Evolutionary conservation across 2,113 vertebrate species (phyloP).

Genomic region (Speoplatyrhinus poulsoni): DNA sequence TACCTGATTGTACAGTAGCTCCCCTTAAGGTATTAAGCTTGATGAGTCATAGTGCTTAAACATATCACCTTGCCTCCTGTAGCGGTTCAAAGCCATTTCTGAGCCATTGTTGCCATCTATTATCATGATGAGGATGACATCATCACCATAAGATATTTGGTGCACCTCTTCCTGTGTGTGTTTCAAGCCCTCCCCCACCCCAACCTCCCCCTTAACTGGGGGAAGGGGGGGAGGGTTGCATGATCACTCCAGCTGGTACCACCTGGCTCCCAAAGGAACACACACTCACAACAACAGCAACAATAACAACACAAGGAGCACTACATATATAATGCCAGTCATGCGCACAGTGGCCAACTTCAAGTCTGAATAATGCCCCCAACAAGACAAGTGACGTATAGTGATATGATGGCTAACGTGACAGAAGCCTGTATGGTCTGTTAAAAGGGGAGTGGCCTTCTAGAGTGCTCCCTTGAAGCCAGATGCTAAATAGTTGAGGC

Average conservation of each 20-base stretch:
- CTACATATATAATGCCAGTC: not conserved
- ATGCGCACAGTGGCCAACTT: not conserved
- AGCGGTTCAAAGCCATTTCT: not conserved
- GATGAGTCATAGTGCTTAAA: not conserved
- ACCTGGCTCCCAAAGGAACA: slow-evolving; percentile 38
- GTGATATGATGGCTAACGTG: slow-evolving; percentile 45
- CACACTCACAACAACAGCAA: slow-evolving; percentile 23
- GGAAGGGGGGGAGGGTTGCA: slow-evolving; percentile 4
- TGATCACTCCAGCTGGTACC: slow-evolving; percentile 66
- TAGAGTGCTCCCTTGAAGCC: slow-evolving; percentile 11
- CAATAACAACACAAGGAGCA: slow-evolving; percentile 11
- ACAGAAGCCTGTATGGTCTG: slow-evolving; percentile 40
- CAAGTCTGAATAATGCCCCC: not conserved
- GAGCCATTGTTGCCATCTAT: not conserved
- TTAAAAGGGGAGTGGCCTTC: slow-evolving; percentile 16
- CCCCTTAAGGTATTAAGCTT: not conserved
- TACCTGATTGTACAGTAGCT: not conserved
- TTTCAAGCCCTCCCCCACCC: slow-evolving; percentile 7
- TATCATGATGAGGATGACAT: slow-evolving; percentile 24
- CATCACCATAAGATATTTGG: slow-evolving; percentile 28
- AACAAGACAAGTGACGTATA: slow-evolving; percentile 45
- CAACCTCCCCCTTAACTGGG: slow-evolving; percentile 38
- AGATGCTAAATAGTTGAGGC: slow-evolving; percentile 25
- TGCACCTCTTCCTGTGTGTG: slow-evolving; percentile 29
- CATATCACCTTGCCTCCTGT: not conserved